Conservation (phyloP, 2,797 vertebrate genomes). For the Loriculus beryllinus region DNA sequence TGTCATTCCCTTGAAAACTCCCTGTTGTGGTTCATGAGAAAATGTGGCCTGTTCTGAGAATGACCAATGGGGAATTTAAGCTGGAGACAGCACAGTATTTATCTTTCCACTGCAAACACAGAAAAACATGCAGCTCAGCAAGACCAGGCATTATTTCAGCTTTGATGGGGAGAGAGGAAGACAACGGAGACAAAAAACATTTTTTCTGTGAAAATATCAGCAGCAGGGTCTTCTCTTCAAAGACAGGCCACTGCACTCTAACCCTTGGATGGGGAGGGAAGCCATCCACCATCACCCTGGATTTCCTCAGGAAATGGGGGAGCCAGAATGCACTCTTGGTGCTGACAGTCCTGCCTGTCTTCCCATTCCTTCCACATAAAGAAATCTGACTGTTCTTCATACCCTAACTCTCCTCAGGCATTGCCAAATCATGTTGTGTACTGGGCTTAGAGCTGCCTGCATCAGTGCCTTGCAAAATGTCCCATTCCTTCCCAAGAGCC, state of each 20-base stretch:
- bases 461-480: neutral
- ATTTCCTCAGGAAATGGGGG: neutral
- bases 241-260: neutral
- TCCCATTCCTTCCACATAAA: neutral
- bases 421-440: accelerated
- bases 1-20: neutral
- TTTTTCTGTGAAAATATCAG: neutral
- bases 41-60: neutral
- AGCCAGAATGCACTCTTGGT: neutral
- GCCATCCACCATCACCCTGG: neutral
- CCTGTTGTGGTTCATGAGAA: neutral
- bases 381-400: neutral
- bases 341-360: accelerated
- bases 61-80: neutral
- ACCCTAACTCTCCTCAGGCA: neutral
- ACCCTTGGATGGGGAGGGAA: neutral
- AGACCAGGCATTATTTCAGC: neutral
- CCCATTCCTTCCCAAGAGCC: neutral
- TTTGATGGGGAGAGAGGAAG: neutral
- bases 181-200: neutral
- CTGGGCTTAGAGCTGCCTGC: neutral
- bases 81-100: neutral
- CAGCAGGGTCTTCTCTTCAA: neutral
- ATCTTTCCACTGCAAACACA: neutral
- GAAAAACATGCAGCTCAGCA: neutral